phyloP scores from a whole-genome alignment of 2,113 vertebrate genomes.

The Calidris pygmaea region DNA sequence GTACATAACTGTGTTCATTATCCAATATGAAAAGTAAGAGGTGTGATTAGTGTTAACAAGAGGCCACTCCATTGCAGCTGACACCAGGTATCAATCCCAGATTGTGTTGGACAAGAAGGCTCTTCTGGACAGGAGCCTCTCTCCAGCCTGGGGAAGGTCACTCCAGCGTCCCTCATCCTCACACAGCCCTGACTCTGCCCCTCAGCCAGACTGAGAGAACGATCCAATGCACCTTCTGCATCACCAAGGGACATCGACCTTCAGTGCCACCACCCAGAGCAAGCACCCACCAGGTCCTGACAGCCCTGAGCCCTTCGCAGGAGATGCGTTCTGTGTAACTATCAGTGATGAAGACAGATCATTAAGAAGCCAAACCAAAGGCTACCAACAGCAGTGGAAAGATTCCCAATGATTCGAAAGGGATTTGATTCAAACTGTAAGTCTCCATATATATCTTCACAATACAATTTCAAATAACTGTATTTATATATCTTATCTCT shows the following conservation, averaged over 20 bases:
- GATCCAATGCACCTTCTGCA: fast-evolving
- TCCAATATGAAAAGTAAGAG: background rate
- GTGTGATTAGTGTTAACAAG: background rate
- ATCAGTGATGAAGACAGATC: background rate
- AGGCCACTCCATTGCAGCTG: background rate
- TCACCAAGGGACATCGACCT: background rate
- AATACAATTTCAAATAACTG: background rate
- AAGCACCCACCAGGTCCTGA: background rate
- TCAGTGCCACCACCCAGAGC: background rate
- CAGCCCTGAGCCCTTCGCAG: background rate
- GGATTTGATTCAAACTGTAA: background rate
- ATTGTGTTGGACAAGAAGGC: background rate
- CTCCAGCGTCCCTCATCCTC: background rate
- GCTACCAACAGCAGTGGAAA: background rate
- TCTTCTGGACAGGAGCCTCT: background rate
- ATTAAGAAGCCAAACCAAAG: background rate
- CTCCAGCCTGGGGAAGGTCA: background rate
- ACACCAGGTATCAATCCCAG: background rate
- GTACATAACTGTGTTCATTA: background rate
- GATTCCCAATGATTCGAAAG: background rate
- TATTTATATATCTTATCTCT: background rate
- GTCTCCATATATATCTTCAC: background rate
- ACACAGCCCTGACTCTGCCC: background rate
- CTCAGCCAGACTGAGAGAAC: background rate
- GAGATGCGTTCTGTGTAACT: background rate